Evolutionary conservation across 2,888 invertebrate genomes (phyloP).

Genomic region (Nesidiocoris tenuis): DNA sequence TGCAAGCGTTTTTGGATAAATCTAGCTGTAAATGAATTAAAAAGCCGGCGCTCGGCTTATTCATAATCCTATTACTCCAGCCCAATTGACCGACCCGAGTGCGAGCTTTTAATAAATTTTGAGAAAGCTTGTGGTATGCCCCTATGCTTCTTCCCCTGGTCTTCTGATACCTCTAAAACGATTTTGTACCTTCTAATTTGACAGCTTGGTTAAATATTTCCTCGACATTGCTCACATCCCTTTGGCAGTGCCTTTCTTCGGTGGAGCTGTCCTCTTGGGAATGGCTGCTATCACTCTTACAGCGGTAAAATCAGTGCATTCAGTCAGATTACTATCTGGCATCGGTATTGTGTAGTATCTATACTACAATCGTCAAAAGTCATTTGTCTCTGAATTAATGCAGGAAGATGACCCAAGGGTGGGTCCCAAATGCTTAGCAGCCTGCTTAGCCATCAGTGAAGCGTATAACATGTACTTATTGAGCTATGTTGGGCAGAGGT

Average conservation of each 20-base stretch:
- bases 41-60: no score
- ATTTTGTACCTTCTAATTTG: no score
- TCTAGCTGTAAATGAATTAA: no score
- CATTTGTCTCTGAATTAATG: not conserved
- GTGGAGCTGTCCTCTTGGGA: constrained; percentile 11
- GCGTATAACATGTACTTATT: constrained; percentile 8
- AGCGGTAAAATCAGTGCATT: no score
- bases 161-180: no score
- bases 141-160: no score
- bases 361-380: not conserved
- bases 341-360: not conserved
- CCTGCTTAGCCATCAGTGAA: not conserved
- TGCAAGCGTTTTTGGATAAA: no score
- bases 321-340: no score
- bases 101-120: no score
- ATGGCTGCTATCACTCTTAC: constrained; percentile 13
- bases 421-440: not conserved
- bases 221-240: not conserved
- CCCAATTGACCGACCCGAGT: no score
- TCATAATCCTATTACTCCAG: no score
- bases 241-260: constrained; percentile 17
- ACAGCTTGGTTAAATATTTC: not conserved
- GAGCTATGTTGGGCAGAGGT: not conserved
- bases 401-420: constrained; percentile 11
- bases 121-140: no score